Evolutionary conservation across 92 coral and sea anemone genomes (phyloP).

Genomic region (Parazoanthus swiftii): DNA sequence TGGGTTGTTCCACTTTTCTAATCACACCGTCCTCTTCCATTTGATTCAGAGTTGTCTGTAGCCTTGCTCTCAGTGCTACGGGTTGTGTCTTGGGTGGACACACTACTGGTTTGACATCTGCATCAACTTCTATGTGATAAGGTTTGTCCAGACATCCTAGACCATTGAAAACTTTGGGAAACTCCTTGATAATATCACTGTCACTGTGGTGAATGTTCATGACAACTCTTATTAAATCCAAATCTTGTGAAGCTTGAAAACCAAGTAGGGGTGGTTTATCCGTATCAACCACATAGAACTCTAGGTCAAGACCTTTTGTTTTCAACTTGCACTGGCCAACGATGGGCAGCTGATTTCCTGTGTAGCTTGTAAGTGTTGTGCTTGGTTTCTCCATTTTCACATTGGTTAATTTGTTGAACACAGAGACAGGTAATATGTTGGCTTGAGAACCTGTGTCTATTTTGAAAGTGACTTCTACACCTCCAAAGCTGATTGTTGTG

Average conservation of each 20-base stretch:
- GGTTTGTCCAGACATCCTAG: conserved; percentile 50
- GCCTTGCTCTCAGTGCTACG: conserved; percentile 40
- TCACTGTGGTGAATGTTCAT: conserved; percentile 25
- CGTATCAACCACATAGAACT: conserved; percentile 27
- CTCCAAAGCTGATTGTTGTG: conserved; percentile 39
- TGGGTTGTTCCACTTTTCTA: conserved; percentile 2
- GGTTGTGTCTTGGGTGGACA: conserved; percentile 33
- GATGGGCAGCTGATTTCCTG: conserved; percentile 12
- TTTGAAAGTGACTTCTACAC: conserved; percentile 34
- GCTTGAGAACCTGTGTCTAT: conserved; percentile 53
- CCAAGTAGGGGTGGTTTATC: conserved; percentile 33
- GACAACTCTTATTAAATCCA: conserved; percentile 28
- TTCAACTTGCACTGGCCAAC: conserved; percentile 30
- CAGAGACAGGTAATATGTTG: conserved; percentile 41
- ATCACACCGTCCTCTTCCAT: conserved; percentile 47
- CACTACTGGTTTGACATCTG: conserved; percentile 37
- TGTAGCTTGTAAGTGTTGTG: conserved; percentile 13
- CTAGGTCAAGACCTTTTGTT: conserved; percentile 15
- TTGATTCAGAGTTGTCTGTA: conserved; percentile 31
- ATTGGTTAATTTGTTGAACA: conserved; percentile 24
- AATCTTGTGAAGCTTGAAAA: conserved; percentile 41
- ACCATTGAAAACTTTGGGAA: conserved; percentile 54
- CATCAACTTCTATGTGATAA: conserved; percentile 51
- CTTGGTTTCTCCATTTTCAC: conserved; percentile 11
- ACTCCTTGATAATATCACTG: conserved; percentile 8